Evolutionary conservation across 2,113 vertebrate genomes (phyloP).

Genomic region (Silurus glanis): DNA sequence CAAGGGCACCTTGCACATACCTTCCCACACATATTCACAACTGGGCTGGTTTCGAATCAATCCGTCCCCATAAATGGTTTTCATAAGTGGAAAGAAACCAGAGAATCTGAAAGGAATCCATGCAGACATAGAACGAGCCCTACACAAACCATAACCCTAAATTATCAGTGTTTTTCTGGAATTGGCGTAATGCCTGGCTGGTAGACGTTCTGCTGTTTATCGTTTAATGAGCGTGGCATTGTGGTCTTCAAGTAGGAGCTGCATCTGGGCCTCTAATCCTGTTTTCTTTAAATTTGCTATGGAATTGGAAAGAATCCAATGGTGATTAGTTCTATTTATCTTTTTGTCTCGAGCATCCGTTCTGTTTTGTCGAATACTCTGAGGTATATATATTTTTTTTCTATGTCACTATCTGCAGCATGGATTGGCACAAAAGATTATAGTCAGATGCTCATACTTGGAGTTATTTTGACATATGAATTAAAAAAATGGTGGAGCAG

Average conservation of each 20-base stretch:
- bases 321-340: slow-evolving; percentile 24
- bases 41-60: not conserved
- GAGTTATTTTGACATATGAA: slow-evolving; percentile 13
- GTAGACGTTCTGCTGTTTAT: not conserved
- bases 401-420: not conserved
- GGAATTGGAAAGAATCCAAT: slow-evolving; percentile 11
- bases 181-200: not conserved
- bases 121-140: not conserved
- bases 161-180: not conserved
- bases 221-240: slow-evolving; percentile 22
- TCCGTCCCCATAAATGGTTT: not conserved
- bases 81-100: not conserved
- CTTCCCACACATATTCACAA: too few species aligned
- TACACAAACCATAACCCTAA: not conserved
- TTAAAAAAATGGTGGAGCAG: not conserved
- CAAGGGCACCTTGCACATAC: not conserved
- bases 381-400: not conserved
- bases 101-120: not conserved
- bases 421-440: not conserved
- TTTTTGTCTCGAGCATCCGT: slow-evolving; percentile 1
- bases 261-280: slow-evolving; percentile 21
- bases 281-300: slow-evolving; percentile 23
- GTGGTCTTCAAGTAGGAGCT: slow-evolving; percentile 14
- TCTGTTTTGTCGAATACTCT: not conserved
- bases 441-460: slow-evolving; percentile 1